Conservation (phyloP, 2,888 invertebrate genomes). For the Lamellibrachia columna region DNA sequence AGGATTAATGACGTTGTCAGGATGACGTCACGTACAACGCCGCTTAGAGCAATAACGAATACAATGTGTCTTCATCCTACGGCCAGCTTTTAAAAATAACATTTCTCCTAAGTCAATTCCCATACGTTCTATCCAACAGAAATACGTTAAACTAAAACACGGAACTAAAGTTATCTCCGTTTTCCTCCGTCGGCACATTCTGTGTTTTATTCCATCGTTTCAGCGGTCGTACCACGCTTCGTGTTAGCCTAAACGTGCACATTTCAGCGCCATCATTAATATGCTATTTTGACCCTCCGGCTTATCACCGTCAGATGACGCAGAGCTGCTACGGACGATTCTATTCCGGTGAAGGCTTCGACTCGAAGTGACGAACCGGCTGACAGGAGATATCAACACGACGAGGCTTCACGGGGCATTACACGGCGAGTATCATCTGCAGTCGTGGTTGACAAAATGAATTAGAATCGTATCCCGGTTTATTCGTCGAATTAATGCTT, state of each 20-base stretch:
- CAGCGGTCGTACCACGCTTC: background rate
- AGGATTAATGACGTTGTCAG: too few species aligned
- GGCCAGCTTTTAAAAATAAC: too few species aligned
- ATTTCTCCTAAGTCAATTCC: too few species aligned
- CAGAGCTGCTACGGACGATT: background rate
- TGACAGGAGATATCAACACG: background rate
- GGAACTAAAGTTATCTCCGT: background rate
- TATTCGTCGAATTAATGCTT: conserved; percentile 10
- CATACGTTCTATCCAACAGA: background rate
- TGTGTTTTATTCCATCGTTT: background rate
- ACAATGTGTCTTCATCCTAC: too few species aligned
- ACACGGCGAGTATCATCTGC: background rate
- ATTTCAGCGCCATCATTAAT: conserved; percentile 1
- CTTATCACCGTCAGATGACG: background rate
- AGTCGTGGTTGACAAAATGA: background rate
- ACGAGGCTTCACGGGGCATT: background rate
- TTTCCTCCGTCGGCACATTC: background rate
- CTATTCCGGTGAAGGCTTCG: background rate
- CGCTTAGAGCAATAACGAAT: too few species aligned
- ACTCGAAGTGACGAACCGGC: background rate
- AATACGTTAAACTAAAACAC: background rate
- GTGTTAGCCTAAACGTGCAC: background rate
- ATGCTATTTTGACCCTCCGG: background rate
- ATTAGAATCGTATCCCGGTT: background rate
- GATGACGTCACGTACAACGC: too few species aligned